phyloP scores from a whole-genome alignment of 1,140 invertebrate species.

The Plectrocnemia conspersa region DNA sequence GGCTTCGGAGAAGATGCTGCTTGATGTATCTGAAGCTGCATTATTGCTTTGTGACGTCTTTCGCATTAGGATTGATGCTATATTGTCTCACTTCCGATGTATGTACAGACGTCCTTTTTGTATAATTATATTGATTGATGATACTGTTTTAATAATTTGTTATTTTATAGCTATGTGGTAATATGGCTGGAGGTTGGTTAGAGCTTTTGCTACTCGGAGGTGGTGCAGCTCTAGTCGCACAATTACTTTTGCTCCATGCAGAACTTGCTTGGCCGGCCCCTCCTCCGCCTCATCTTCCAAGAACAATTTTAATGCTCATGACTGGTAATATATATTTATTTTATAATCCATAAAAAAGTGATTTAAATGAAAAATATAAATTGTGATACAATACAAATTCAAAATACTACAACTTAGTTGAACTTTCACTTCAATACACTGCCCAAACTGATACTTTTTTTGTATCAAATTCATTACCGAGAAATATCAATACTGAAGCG shows the following conservation, averaged over 20 bases:
- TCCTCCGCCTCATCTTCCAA: constrained; percentile 40
- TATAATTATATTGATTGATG: constrained; percentile 13
- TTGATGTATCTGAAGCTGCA: constrained; percentile 64
- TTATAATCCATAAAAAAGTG: too few species aligned
- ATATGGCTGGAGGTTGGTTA: constrained; percentile 32
- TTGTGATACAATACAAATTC: not conserved
- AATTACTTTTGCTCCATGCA: constrained; percentile 46
- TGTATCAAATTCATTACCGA: too few species aligned
- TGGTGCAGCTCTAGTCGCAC: constrained; percentile 47
- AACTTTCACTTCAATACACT: not conserved
- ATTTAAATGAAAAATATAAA: not conserved
- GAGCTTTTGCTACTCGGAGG: constrained; percentile 34
- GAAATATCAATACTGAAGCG: too few species aligned
- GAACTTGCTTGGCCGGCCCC: constrained; percentile 43
- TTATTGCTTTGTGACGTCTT: constrained; percentile 56
- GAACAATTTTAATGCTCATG: constrained; percentile 35
- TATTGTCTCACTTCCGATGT: constrained; percentile 36
- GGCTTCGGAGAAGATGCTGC: constrained; percentile 58
- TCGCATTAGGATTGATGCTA: constrained; percentile 59
- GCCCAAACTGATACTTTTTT: too few species aligned
- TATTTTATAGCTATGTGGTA: constrained; percentile 28
- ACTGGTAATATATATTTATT: constrained; percentile 19
- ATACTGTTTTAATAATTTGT: constrained; percentile 42
- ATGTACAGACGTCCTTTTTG: not conserved
- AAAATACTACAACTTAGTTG: too few species aligned